These are phyloP conservation scores for Syngnathus rostellatus DNA, from an alignment of 2,797 vertebrate genomes.

Conservation along the genomic window DNA sequence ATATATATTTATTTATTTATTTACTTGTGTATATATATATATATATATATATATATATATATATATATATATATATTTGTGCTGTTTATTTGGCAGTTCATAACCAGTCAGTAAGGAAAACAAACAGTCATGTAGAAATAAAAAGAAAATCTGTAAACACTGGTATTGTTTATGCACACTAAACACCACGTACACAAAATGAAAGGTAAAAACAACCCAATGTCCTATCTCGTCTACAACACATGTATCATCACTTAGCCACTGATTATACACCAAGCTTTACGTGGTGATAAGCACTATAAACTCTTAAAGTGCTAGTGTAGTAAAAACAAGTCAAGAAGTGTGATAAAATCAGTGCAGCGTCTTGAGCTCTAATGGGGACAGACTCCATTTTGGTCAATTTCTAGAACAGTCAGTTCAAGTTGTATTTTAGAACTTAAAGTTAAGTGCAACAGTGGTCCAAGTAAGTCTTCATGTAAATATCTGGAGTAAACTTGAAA, in stretches of 20 bases:
- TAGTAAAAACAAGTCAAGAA: neutral
- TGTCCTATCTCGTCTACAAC: neutral
- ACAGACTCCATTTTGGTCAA: neutral
- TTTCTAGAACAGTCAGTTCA: neutral
- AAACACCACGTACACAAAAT: neutral
- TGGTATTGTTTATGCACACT: neutral
- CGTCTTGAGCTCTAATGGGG: neutral
- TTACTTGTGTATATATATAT: no score
- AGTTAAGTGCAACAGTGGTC: no score
- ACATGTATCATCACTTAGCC: neutral
- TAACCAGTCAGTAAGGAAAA: slow-evolving; percentile 18
- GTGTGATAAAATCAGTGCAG: neutral
- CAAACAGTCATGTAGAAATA: slow-evolving; percentile 20
- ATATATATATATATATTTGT: neutral
- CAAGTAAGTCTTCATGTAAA: no score
- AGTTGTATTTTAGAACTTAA: neutral
- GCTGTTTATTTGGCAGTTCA: slow-evolving; percentile 30
- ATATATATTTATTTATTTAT: no score
- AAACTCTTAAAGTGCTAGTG: neutral
- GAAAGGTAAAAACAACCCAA: neutral
- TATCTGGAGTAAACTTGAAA: neutral
- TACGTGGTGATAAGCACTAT: neutral
- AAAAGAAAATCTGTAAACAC: slow-evolving; percentile 2
- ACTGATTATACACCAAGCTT: neutral
- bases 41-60: no score